Percentiles rank a stretch among this genome's conserved stretches.
These are phyloP conservation scores for Microplitis deprimator DNA, from an alignment of 2,888 invertebrate species.

Conservation along the genomic window DNA sequence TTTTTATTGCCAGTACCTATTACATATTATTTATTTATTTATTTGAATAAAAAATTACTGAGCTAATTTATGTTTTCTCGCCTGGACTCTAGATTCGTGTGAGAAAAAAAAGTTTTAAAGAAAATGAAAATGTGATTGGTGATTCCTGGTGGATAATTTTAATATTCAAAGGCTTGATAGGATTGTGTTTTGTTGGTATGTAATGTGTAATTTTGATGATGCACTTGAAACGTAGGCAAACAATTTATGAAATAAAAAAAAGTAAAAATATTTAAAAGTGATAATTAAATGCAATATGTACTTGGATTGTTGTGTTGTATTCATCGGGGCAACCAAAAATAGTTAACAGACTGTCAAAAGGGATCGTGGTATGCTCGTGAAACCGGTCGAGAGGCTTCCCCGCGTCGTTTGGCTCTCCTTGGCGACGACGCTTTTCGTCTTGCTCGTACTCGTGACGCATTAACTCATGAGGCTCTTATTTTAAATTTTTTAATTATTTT, in stretches of 20 bases:
- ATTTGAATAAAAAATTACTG: background rate
- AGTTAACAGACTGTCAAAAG: conserved; percentile 45
- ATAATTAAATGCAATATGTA: conserved; percentile 16
- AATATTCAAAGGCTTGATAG: background rate
- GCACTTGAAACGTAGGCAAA: background rate
- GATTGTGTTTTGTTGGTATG: conserved; percentile 5
- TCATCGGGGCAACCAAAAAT: conserved; percentile 31
- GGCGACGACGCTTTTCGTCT: conserved; percentile 42
- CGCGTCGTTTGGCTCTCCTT: conserved; percentile 45
- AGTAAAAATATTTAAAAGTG: background rate
- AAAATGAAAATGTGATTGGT: background rate
- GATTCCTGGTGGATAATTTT: background rate
- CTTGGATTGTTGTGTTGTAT: conserved; percentile 5
- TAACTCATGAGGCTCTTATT: background rate
- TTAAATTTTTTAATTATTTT: background rate
- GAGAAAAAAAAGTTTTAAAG: background rate
- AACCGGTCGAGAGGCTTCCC: conserved; percentile 45
- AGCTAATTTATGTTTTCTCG: background rate
- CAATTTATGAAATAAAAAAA: conserved; percentile 15
- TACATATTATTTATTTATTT: background rate
- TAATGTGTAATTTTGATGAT: background rate
- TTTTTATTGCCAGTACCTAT: background rate
- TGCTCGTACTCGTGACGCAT: conserved; percentile 15
- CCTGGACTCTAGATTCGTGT: background rate
- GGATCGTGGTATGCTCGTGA: conserved; percentile 36